Conservation (phyloP, 2,888 invertebrate species). For the Arrhopalites spinosus region DNA sequence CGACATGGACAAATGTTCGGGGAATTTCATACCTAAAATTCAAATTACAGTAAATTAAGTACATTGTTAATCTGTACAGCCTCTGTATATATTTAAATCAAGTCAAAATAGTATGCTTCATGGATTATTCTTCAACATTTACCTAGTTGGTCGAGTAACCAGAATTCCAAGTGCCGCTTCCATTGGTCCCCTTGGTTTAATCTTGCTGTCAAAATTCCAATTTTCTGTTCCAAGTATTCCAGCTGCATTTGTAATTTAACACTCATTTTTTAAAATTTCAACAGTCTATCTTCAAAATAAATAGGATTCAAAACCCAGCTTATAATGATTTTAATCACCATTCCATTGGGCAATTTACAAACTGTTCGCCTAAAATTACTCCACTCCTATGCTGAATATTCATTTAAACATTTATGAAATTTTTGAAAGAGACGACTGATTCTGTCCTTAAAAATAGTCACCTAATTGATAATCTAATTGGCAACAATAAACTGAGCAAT, state of each 20-base stretch:
- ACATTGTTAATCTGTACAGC: background rate
- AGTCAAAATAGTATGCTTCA: background rate
- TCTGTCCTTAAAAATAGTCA: too few species aligned
- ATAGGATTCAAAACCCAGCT: too few species aligned
- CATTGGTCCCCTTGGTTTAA: constrained; percentile 31
- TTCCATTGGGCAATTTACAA: too few species aligned
- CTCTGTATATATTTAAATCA: background rate
- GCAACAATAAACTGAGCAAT: too few species aligned
- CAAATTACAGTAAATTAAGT: background rate
- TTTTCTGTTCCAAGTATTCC: constrained; percentile 27
- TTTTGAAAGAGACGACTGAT: too few species aligned
- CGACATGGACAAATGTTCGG: constrained; percentile 3
- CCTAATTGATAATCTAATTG: too few species aligned
- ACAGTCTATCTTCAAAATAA: too few species aligned
- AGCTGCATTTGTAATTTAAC: constrained; percentile 6
- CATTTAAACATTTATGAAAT: too few species aligned
- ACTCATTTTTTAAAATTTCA: too few species aligned
- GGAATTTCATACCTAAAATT: constrained; percentile 21
- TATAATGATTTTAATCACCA: too few species aligned
- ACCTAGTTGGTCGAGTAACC: constrained; percentile 30
- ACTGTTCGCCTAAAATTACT: too few species aligned
- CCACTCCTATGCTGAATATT: too few species aligned
- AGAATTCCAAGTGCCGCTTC: constrained; percentile 29
- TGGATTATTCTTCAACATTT: background rate
- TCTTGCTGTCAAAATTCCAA: constrained; percentile 7